Evolutionary conservation across 2,113 vertebrate species (phyloP).

Genomic region (Chionomys nivalis): DNA sequence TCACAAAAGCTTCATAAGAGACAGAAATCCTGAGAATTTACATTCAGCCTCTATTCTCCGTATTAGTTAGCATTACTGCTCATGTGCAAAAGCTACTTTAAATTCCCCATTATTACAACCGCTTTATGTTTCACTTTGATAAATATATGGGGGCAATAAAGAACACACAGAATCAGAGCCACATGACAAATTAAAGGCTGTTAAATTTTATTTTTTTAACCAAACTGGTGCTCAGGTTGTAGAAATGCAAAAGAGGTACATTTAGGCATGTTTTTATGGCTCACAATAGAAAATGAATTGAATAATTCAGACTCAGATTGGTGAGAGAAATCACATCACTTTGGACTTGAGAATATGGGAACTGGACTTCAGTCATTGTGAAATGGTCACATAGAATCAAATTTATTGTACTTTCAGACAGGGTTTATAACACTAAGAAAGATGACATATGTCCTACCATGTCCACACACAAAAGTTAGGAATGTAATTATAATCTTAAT

Average conservation of each 20-base stretch:
- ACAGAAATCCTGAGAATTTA: constrained; percentile 71
- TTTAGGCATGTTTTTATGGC: constrained; percentile 72
- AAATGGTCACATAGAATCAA: constrained; percentile 47
- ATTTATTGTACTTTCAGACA: constrained; percentile 19
- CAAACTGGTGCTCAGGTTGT: constrained; percentile 69
- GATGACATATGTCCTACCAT: not conserved
- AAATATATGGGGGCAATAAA: constrained; percentile 82
- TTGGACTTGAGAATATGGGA: constrained; percentile 36
- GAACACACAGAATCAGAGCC: constrained; percentile 73
- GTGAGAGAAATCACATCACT: constrained; percentile 51
- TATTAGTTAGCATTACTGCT: constrained; percentile 77
- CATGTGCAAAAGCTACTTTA: constrained; percentile 78
- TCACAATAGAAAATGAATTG: constrained; percentile 66
- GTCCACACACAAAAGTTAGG: not conserved
- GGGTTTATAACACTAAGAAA: not conserved
- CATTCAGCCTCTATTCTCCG: constrained; percentile 64
- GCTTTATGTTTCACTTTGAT: constrained; percentile 80
- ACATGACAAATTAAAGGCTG: constrained; percentile 81
- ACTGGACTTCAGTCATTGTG: constrained; percentile 3
- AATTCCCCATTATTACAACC: constrained; percentile 79
- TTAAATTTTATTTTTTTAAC: constrained; percentile 81
- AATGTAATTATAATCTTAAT: constrained; percentile 41
- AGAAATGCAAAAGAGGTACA: constrained; percentile 72
- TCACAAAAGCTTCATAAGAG: constrained; percentile 33
- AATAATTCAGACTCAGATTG: constrained; percentile 72